Evolutionary conservation across 2,888 invertebrate genomes (phyloP).

Genomic region (Neocrepidodera transversa): DNA sequence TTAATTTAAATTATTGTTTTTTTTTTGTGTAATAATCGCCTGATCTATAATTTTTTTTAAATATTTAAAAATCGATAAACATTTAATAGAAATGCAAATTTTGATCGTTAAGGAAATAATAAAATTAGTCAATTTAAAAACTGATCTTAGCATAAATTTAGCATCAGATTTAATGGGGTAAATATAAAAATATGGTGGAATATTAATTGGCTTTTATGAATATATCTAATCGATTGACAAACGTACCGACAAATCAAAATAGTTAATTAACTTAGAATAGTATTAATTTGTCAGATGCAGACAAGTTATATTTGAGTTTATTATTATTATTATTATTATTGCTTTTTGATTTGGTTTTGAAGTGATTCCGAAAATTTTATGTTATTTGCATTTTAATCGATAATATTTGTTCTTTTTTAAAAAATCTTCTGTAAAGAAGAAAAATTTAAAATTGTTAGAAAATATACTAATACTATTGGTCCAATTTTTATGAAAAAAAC

Average conservation of each 20-base stretch:
- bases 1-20: too few relatives aligned
- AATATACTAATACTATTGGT: too few relatives aligned
- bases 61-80: too few relatives aligned
- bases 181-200: conserved; percentile 8
- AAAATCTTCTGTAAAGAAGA: too few relatives aligned
- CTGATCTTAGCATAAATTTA: not conserved
- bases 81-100: too few relatives aligned
- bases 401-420: too few relatives aligned
- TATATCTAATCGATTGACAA: not conserved
- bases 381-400: not conserved
- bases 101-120: not conserved
- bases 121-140: not conserved
- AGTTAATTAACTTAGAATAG: conserved; percentile 1
- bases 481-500: too few relatives aligned
- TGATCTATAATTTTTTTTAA: too few relatives aligned
- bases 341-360: too few relatives aligned
- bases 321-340: not conserved
- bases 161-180: not conserved
- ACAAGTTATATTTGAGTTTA: conserved; percentile 9
- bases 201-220: conserved; percentile 6
- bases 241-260: conserved; percentile 6
- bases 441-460: too few relatives aligned
- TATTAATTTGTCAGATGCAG: not conserved
- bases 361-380: not conserved
- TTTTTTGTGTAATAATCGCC: too few relatives aligned